These are phyloP conservation scores for Cremastinae sp. DNA, from an alignment of 2,888 invertebrate genomes.

Conservation along the genomic window DNA sequence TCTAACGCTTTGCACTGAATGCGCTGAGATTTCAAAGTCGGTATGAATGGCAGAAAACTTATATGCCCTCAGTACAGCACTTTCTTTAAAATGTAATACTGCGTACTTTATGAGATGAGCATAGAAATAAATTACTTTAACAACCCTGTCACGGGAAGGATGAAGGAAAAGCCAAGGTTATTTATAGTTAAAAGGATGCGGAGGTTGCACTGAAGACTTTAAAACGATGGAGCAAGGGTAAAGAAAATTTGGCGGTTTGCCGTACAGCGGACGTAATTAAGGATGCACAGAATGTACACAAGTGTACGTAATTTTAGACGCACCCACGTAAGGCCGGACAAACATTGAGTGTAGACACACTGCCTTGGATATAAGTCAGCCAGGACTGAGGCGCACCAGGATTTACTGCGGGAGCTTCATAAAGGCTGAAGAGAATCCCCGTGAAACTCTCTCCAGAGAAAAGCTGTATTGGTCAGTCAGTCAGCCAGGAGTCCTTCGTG, in stretches of 20 bases:
- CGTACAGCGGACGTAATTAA: constrained; percentile 35
- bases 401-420: constrained; percentile 64
- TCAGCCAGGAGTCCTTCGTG: constrained; percentile 17
- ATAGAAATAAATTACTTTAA: constrained; percentile 37
- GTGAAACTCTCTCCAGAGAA: constrained; percentile 41
- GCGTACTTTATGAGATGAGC: constrained; percentile 21
- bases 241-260: constrained; percentile 17
- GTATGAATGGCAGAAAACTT: neutral
- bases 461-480: constrained; percentile 59
- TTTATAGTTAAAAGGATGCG: constrained; percentile 61
- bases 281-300: constrained; percentile 10
- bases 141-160: constrained; percentile 26
- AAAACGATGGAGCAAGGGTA: constrained; percentile 10
- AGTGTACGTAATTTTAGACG: constrained; percentile 7
- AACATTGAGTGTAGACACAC: constrained; percentile 10
- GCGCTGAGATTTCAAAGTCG: neutral
- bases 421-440: constrained; percentile 59
- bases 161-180: constrained; percentile 56
- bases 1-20: neutral
- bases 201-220: constrained; percentile 24
- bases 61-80: neutral
- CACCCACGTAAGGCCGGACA: neutral
- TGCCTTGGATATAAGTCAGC: constrained; percentile 36
- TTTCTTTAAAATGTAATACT: constrained; percentile 27
- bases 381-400: constrained; percentile 46